Percentiles rank a stretch among this genome's conserved stretches.
Conservation (phyloP, 2,888 invertebrate species). For the Cerastoderma edule region DNA sequence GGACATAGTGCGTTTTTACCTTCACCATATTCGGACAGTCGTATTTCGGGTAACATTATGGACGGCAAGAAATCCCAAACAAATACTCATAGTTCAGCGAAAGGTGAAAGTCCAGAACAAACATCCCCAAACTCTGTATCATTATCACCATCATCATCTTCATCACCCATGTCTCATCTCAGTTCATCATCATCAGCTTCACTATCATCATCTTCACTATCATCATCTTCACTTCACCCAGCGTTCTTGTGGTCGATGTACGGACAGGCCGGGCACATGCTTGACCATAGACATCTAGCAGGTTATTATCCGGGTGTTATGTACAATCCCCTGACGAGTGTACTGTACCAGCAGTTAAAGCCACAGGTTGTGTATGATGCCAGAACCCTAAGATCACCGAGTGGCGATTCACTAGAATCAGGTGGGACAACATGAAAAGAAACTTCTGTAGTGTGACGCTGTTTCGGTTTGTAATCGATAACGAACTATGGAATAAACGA, state of each 20-base stretch:
- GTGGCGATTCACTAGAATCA: too few species aligned
- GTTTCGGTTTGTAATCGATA: too few species aligned
- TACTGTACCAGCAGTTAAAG: slow-evolving; percentile 13
- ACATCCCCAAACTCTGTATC: background rate
- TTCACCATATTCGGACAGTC: slow-evolving; percentile 12
- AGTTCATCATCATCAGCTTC: background rate
- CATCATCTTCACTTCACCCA: slow-evolving; percentile 23
- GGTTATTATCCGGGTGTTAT: slow-evolving; percentile 14
- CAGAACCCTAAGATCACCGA: background rate
- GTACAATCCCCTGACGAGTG: slow-evolving; percentile 27
- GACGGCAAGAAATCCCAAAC: background rate
- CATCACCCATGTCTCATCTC: background rate
- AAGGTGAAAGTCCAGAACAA: background rate
- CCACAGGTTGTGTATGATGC: background rate
- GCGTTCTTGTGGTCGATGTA: slow-evolving; percentile 23
- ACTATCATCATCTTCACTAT: background rate
- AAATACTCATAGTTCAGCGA: slow-evolving; percentile 5
- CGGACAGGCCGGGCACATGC: background rate
- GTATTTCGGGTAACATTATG: background rate
- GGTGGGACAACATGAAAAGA: too few species aligned
- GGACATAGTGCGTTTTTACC: background rate
- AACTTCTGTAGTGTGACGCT: too few species aligned
- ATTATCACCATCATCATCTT: background rate
- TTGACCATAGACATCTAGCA: slow-evolving; percentile 20
- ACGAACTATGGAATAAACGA: too few species aligned